Evolutionary conservation across 1,140 invertebrate genomes (phyloP).

Genomic region (Antheraea pernyi): DNA sequence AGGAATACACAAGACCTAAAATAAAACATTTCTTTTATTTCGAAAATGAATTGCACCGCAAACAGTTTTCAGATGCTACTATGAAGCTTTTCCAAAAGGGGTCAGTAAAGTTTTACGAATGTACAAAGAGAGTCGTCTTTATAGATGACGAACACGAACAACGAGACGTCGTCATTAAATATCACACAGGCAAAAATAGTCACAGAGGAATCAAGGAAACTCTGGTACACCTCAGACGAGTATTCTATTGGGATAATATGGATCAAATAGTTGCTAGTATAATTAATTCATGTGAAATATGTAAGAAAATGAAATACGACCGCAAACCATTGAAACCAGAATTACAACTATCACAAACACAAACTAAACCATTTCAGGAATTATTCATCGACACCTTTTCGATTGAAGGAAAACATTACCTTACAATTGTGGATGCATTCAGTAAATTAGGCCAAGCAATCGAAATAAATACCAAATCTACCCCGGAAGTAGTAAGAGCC

Average conservation of each 20-base stretch:
- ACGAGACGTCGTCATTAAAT: slow-evolving; percentile 22
- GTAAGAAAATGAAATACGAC: slow-evolving; percentile 32
- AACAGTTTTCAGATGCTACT: background rate
- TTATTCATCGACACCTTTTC: slow-evolving; percentile 25
- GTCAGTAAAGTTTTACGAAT: slow-evolving; percentile 6
- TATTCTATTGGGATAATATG: slow-evolving; percentile 28
- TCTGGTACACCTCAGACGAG: slow-evolving; percentile 19
- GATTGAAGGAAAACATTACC: slow-evolving; percentile 23
- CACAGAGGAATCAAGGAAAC: slow-evolving; percentile 40
- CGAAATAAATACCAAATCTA: slow-evolving; percentile 19
- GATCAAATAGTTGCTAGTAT: slow-evolving; percentile 23
- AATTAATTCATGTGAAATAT: slow-evolving; percentile 22
- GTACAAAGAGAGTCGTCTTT: slow-evolving; percentile 10
- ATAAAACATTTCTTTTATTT: slow-evolving; percentile 12
- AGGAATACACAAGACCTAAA: background rate
- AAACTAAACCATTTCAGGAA: slow-evolving; percentile 23
- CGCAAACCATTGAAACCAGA: slow-evolving; percentile 22
- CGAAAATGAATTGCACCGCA: slow-evolving; percentile 4
- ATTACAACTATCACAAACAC: slow-evolving; percentile 24
- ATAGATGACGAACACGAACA: slow-evolving; percentile 21
- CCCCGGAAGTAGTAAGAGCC: slow-evolving; percentile 28
- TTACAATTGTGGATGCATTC: slow-evolving; percentile 15
- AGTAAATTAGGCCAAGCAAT: slow-evolving; percentile 31
- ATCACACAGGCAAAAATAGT: slow-evolving; percentile 34
- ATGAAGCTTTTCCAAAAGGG: slow-evolving; percentile 6